phyloP scores from a whole-genome alignment of 2,113 vertebrate genomes.

The Sinocyclocheilus anophthalmus region DNA sequence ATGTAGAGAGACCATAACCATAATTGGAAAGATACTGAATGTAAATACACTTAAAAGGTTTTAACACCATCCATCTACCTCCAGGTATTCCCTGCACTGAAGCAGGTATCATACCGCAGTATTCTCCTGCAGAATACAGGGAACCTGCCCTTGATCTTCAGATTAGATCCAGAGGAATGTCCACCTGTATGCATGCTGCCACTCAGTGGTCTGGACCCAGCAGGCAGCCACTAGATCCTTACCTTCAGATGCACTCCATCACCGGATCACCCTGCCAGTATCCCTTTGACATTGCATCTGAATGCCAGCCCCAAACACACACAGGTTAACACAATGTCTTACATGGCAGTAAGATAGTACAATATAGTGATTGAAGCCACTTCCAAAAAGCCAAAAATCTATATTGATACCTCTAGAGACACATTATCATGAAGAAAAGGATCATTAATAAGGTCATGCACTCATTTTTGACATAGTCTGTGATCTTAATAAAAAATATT shows the following conservation, averaged over 20 bases:
- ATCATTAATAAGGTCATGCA: too few relatives aligned
- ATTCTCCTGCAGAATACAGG: conserved; percentile 82
- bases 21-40: not conserved
- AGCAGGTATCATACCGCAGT: conserved; percentile 72
- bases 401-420: too few relatives aligned
- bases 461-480: too few relatives aligned
- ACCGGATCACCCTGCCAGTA: conserved; percentile 66
- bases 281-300: conserved; percentile 78
- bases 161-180: conserved; percentile 65
- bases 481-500: too few relatives aligned
- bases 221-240: conserved; percentile 85
- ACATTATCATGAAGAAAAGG: too few relatives aligned
- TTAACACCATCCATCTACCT: conserved; percentile 12
- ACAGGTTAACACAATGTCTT: conserved; percentile 73
- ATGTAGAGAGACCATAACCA: too few relatives aligned
- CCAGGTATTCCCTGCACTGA: conserved; percentile 84
- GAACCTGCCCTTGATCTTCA: conserved; percentile 79
- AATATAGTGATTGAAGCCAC: not conserved
- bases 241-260: conserved; percentile 76
- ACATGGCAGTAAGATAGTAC: not conserved
- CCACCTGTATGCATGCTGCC: conserved; percentile 77
- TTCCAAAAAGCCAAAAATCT: too few relatives aligned
- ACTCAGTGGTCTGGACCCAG: conserved; percentile 75
- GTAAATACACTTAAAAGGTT: not conserved
- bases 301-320: conserved; percentile 79